phyloP scores from a whole-genome alignment of 64 coral and sea anemone species.

The Pachyseris speciosa region DNA sequence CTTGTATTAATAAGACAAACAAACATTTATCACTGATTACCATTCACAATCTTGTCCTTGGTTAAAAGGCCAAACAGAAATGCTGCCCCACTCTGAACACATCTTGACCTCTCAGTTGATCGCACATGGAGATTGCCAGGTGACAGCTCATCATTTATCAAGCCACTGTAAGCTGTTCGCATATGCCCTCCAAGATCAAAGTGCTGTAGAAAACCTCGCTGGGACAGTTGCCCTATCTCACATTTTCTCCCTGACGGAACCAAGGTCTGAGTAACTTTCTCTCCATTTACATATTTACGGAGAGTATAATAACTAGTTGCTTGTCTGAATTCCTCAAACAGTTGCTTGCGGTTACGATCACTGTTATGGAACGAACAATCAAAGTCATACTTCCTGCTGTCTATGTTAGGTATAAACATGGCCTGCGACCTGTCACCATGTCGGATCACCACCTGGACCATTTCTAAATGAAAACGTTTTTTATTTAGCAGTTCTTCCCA shows the following conservation, averaged over 20 bases:
- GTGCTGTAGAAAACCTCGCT: constrained; percentile 51
- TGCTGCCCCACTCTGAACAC: constrained; percentile 77
- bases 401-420: constrained; percentile 3
- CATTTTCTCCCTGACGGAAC: constrained; percentile 17
- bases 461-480: constrained; percentile 23
- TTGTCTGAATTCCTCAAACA: constrained; percentile 60
- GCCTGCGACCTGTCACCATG: constrained; percentile 71
- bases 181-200: constrained; percentile 73
- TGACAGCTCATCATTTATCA: constrained; percentile 24
- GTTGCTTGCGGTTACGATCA: constrained; percentile 18
- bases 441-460: constrained; percentile 64
- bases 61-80: constrained; percentile 81
- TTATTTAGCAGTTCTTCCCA: constrained; percentile 1
- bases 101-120: constrained; percentile 56
- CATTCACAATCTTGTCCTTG: constrained; percentile 38
- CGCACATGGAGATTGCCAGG: constrained; percentile 41
- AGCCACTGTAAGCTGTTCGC: constrained; percentile 26
- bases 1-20: too few species aligned
- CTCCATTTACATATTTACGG: not conserved
- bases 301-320: constrained; percentile 7
- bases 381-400: constrained; percentile 34
- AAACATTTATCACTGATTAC: too few species aligned
- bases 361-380: constrained; percentile 30
- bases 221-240: constrained; percentile 34
- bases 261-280: not conserved